phyloP scores from a whole-genome alignment of 2,797 vertebrate species.

The Lates japonicus region DNA sequence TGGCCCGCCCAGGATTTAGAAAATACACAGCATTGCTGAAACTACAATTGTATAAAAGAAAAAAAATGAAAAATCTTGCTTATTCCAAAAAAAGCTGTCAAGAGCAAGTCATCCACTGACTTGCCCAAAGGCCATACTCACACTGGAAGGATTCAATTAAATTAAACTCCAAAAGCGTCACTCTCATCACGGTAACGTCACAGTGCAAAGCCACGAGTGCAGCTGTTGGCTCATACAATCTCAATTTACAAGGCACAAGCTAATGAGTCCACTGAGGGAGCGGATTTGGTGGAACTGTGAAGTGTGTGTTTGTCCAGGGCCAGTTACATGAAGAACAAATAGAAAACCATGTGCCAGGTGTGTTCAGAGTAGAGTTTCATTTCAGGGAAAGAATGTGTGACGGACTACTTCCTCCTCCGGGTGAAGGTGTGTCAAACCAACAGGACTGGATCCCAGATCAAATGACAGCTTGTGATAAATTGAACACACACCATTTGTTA shows the following conservation, averaged over 20 bases:
- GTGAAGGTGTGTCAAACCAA: not conserved
- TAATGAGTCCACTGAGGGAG: conserved; percentile 20
- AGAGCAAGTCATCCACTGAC: conserved; percentile 12
- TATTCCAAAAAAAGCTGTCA: not conserved
- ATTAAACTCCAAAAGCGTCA: conserved; percentile 22
- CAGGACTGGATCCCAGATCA: no score
- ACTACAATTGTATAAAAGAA: conserved; percentile 7
- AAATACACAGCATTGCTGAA: conserved; percentile 7
- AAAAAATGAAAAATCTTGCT: not conserved
- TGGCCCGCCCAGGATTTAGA: not conserved
- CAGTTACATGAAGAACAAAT: conserved; percentile 11
- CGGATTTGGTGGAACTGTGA: not conserved
- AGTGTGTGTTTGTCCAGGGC: not conserved
- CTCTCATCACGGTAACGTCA: conserved; percentile 60
- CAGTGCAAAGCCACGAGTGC: conserved; percentile 81
- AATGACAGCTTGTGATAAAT: not conserved
- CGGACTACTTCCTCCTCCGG: not conserved
- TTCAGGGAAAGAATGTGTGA: not conserved
- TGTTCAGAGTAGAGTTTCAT: not conserved
- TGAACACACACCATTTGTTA: not conserved
- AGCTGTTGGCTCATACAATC: conserved; percentile 72
- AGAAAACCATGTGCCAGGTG: not conserved
- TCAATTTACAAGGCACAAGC: conserved; percentile 79
- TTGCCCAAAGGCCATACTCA: conserved; percentile 15
- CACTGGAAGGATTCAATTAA: conserved; percentile 28